These are phyloP conservation scores for Azemiops feae DNA, from an alignment of 2,113 vertebrate species.

Conservation along the genomic window DNA sequence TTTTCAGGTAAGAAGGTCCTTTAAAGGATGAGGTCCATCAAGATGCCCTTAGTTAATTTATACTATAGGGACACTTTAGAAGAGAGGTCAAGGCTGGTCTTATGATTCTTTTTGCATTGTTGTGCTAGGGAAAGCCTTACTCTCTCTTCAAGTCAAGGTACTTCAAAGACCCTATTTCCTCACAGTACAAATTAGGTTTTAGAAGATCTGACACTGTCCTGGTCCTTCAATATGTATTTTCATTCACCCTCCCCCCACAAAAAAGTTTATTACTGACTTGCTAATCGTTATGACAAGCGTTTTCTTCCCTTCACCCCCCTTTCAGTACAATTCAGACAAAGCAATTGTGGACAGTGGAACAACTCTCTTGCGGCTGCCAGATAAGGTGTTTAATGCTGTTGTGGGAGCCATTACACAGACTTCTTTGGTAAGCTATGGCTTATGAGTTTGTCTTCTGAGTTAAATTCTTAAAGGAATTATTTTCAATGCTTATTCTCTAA, in stretches of 20 bases:
- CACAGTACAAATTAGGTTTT: background rate
- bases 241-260: background rate
- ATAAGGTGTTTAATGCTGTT: constrained; percentile 88
- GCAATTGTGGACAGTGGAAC: constrained; percentile 98
- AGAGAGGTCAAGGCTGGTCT: background rate
- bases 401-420: constrained; percentile 84
- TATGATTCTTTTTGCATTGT: background rate
- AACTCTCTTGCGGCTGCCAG: constrained; percentile 89
- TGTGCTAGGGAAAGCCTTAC: background rate
- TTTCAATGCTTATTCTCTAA: background rate
- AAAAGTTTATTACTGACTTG: background rate
- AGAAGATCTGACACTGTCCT: background rate
- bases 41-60: constrained; percentile 25
- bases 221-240: background rate
- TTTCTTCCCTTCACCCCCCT: background rate
- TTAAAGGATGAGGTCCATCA: constrained; percentile 20
- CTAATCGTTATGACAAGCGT: background rate
- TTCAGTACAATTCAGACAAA: constrained; percentile 95
- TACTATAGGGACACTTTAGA: constrained; percentile 3
- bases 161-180: background rate
- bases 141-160: background rate
- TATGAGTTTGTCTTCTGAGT: background rate
- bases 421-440: constrained; percentile 79
- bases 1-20: constrained; percentile 9
- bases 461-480: constrained; percentile 9